Conservation (phyloP, 2,888 invertebrate genomes). For the Augochlorella aurata region DNA sequence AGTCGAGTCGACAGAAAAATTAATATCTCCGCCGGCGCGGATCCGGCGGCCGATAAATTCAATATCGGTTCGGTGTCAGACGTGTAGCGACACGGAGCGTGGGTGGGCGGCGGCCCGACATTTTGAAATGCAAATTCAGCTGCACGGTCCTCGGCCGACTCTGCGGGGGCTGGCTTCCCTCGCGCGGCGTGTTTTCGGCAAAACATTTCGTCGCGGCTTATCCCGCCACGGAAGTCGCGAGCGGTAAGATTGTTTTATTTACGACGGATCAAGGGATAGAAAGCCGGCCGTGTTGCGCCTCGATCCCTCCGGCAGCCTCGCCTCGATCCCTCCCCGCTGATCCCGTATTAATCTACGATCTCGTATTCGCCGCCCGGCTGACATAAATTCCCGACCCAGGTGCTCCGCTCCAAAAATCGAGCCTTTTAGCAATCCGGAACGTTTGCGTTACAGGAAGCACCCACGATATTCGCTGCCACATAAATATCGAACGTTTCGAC, state of each 20-base stretch:
- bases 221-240: background rate
- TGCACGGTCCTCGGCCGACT: background rate
- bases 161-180: background rate
- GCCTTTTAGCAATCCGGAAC: conserved; percentile 25
- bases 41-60: conserved; percentile 15
- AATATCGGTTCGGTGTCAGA: conserved; percentile 11
- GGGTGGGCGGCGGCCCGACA: background rate
- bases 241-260: conserved; percentile 6
- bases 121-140: conserved; percentile 21
- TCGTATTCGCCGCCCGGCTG: conserved; percentile 1
- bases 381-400: conserved; percentile 30
- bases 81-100: background rate
- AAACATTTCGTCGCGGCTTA: conserved; percentile 3
- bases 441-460: conserved; percentile 16
- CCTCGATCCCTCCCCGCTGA: conserved; percentile 10
- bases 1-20: conserved; percentile 9
- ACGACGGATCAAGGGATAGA: conserved; percentile 4
- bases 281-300: background rate
- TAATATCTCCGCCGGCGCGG: background rate
- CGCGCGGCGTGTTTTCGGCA: background rate
- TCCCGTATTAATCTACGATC: conserved; percentile 42
- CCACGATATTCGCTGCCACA: conserved; percentile 18
- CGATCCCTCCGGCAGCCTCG: background rate
- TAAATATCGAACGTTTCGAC: conserved; percentile 38
- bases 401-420: conserved; percentile 32